Percentiles rank a stretch among this genome's conserved stretches.
These are phyloP conservation scores for Indri indri DNA, from an alignment of 2,113 vertebrate genomes.

Conservation along the genomic window DNA sequence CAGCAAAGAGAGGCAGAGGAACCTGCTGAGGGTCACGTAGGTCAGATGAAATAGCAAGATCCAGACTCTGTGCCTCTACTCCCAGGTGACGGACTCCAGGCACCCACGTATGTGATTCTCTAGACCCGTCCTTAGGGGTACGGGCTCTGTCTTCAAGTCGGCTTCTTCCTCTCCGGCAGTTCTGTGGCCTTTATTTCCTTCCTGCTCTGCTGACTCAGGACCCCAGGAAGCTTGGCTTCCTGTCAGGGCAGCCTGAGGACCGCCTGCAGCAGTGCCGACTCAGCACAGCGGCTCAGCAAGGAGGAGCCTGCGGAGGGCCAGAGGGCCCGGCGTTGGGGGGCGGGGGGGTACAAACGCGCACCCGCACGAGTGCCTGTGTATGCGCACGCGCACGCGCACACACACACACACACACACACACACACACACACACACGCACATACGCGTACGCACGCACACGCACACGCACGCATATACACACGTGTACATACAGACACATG, in stretches of 20 bases:
- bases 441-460: no score
- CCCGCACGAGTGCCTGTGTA: neutral
- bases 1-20: neutral
- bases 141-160: neutral
- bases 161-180: neutral
- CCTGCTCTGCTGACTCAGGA: constrained; percentile 54
- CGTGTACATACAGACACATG: fast-evolving
- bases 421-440: fast-evolving
- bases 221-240: constrained; percentile 69
- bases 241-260: constrained; percentile 12
- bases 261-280: constrained; percentile 9
- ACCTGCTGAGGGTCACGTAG: neutral
- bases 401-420: neutral
- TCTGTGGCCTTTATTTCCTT: constrained; percentile 57
- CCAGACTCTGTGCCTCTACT: neutral
- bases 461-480: neutral
- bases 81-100: neutral
- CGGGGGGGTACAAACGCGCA: neutral
- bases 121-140: neutral
- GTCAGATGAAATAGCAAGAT: neutral
- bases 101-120: neutral
- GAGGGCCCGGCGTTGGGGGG: no score
- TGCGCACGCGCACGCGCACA: fast-evolving
- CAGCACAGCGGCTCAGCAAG: neutral
- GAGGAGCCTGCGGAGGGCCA: neutral